A percentile compares a stretch with the other conserved stretches of the same genome.
phyloP scores from a whole-genome alignment of 2,113 vertebrate species.

The Henicopernis longicauda region DNA sequence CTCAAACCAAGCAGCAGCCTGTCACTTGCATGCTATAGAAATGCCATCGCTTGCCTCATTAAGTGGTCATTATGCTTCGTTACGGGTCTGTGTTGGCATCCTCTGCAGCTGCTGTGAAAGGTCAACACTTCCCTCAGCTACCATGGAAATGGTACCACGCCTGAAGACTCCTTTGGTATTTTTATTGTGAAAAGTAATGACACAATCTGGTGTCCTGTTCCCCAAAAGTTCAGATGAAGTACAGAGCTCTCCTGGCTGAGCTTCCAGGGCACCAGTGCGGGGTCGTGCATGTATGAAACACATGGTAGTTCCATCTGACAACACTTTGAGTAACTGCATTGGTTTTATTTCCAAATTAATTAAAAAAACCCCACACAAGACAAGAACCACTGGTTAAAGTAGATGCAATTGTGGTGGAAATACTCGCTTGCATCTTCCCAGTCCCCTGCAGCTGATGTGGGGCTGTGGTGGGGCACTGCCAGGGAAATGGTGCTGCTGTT shows the following conservation, averaged over 20 bases:
- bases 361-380: background rate
- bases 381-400: background rate
- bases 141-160: background rate
- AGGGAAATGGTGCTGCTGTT: background rate
- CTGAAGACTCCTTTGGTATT: background rate
- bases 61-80: background rate
- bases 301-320: background rate
- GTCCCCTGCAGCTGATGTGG: background rate
- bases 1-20: background rate
- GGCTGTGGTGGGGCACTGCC: background rate
- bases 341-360: background rate
- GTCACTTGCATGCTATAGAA: background rate
- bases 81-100: fast-evolving
- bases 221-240: background rate
- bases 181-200: background rate
- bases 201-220: background rate
- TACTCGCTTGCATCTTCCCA: background rate
- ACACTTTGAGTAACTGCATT: background rate
- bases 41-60: background rate
- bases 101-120: background rate
- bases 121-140: background rate
- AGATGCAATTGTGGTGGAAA: background rate
- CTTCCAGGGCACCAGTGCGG: fast-evolving
- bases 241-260: background rate
- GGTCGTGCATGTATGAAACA: background rate